Conservation (phyloP, 2,113 vertebrate species). For the Cephalopterus ornatus region DNA sequence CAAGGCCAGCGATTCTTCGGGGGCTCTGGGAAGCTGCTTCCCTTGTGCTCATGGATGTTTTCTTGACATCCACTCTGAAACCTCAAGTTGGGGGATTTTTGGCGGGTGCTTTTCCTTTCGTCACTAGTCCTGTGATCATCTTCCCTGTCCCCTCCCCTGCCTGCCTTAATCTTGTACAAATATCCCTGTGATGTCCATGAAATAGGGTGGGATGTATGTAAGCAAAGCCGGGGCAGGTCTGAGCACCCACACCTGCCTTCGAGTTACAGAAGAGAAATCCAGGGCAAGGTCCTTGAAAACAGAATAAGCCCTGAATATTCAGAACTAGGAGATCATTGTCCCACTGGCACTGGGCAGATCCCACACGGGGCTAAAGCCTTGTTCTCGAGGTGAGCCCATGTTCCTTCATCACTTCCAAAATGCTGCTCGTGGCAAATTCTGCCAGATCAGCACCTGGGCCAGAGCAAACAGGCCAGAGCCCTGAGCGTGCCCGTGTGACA, state of each 20-base stretch:
- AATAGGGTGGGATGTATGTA: not conserved
- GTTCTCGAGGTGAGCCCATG: not conserved
- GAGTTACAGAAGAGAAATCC: not conserved
- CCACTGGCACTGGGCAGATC: not conserved
- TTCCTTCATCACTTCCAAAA: not conserved
- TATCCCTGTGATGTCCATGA: not conserved
- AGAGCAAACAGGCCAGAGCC: not conserved
- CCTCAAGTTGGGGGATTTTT: not conserved
- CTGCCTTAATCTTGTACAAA: not conserved
- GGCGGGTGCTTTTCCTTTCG: not conserved
- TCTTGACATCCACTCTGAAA: not conserved
- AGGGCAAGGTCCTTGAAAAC: not conserved
- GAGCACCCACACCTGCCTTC: not conserved
- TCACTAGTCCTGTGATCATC: fast-evolving
- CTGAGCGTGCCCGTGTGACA: not conserved
- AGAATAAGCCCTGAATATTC: not conserved
- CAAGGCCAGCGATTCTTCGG: not conserved
- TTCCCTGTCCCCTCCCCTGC: not conserved
- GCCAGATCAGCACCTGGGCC: not conserved
- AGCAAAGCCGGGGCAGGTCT: not conserved
- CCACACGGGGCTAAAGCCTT: not conserved
- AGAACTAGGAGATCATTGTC: not conserved
- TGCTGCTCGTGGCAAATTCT: not conserved
- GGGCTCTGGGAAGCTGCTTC: not conserved
- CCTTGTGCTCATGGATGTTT: not conserved